phyloP scores from a whole-genome alignment of 2,888 invertebrate genomes.

The Peribatodes rhomboidaria region DNA sequence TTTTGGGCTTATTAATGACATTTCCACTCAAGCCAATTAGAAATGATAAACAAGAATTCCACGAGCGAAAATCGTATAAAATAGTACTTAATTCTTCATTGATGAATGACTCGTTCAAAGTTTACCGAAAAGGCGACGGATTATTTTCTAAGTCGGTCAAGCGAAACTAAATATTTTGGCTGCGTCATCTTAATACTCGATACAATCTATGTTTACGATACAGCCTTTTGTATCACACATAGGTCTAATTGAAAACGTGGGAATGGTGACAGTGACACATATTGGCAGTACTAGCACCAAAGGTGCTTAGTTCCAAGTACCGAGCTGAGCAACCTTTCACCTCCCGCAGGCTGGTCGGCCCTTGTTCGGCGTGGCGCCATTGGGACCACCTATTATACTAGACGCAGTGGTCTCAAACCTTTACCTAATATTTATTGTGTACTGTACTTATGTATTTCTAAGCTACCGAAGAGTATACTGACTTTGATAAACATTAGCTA shows the following conservation, averaged over 20 bases:
- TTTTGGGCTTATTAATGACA: slow-evolving; percentile 15
- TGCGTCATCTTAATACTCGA: not conserved
- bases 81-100: slow-evolving; percentile 16
- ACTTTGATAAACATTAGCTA: not conserved
- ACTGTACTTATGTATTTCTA: too few species aligned
- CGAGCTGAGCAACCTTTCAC: slow-evolving; percentile 71
- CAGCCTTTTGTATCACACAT: slow-evolving; percentile 2
- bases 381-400: slow-evolving; percentile 62
- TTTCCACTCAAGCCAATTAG: slow-evolving; percentile 16
- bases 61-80: slow-evolving; percentile 16
- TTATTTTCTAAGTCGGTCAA: slow-evolving; percentile 12
- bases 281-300: slow-evolving; percentile 22
- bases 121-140: slow-evolving; percentile 4
- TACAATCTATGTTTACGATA: slow-evolving; percentile 7
- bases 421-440: not conserved
- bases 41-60: slow-evolving; percentile 16
- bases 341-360: slow-evolving; percentile 57
- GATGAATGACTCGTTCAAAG: slow-evolving; percentile 8
- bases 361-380: slow-evolving; percentile 64
- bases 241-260: slow-evolving; percentile 56
- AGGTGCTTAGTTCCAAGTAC: slow-evolving; percentile 43
- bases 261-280: slow-evolving; percentile 62
- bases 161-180: slow-evolving; percentile 10
- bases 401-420: slow-evolving; percentile 43
- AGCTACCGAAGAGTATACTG: too few species aligned